Conservation (phyloP, 2,113 vertebrate species). For the Sander vitreus region DNA sequence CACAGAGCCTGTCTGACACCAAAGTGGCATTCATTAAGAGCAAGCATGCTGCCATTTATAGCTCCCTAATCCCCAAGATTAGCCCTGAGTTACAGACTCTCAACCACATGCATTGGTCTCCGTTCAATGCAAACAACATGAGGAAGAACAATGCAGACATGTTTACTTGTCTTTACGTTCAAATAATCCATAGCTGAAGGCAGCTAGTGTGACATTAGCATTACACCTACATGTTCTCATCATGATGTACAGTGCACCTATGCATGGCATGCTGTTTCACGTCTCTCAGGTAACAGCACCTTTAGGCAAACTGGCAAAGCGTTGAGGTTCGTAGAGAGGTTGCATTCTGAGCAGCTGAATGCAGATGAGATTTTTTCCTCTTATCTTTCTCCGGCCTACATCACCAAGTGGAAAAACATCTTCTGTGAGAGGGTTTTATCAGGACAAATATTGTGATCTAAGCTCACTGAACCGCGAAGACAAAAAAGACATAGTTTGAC, state of each 20-base stretch:
- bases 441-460: constrained; percentile 7
- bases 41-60: constrained; percentile 76
- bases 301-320: constrained; percentile 68
- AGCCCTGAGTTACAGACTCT: constrained; percentile 76
- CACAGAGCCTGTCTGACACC: constrained; percentile 49
- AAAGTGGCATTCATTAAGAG: constrained; percentile 67
- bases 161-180: constrained; percentile 25
- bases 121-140: constrained; percentile 18
- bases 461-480: neutral
- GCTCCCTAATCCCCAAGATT: constrained; percentile 81
- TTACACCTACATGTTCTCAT: constrained; percentile 15
- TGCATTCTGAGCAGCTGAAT: constrained; percentile 71
- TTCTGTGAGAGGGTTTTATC: constrained; percentile 13
- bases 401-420: neutral
- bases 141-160: constrained; percentile 34
- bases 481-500: neutral
- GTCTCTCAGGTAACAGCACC: constrained; percentile 63
- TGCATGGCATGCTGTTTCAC: constrained; percentile 61
- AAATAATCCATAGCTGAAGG: constrained; percentile 43
- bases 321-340: constrained; percentile 68
- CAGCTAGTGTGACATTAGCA: constrained; percentile 31
- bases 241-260: constrained; percentile 63
- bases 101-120: constrained; percentile 60
- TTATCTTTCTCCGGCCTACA: constrained; percentile 27
- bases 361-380: constrained; percentile 66